Evolutionary conservation across 2,113 vertebrate species (phyloP), one percentile per base, ranked within the genome.

Genomic region (Aldabrachelys gigantea): DNA sequence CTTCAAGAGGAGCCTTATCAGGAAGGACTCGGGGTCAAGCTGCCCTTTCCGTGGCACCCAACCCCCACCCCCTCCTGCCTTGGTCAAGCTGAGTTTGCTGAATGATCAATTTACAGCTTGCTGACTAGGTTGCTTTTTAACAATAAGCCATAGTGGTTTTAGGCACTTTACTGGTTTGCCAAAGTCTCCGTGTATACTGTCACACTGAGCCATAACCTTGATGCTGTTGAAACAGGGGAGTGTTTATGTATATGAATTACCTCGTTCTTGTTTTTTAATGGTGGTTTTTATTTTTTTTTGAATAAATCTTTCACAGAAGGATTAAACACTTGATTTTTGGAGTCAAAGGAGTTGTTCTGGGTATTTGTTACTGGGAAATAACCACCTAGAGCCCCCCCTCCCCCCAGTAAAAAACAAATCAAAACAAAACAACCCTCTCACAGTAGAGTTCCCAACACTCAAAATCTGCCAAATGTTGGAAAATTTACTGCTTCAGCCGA

Each of bases 281-380:
- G 4, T 8, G 38, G 12, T 27, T 76, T 14, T 78, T 29, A 27
- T 41, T 35, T 82, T 50, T 91, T 90, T 9, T 76, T 44, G 7
- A 25, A 92, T 79, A 16, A 52, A 47, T 38, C 69, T 82, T 72
- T 56, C 35, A 21, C 44, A n/a, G 85, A 80, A 92, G 79, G 75
- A 52, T 90, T 24, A 1, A 80, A 44, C 41, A 16, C 35, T 56
- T 69, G 80, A 0, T 0, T 2, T 87, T 41, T 50, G 35, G 72
- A 44, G 75, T 38, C 17, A 10, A 86, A 87, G 54, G 14, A 65
- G 22, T 0, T 0, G 31, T 41, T 49, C 0, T 0, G 53, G 54
- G 79, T 52, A 5, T 10, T 81, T 54, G 82, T 76, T 1, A 1
- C 35, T 69, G 35, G 65, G 65, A 44, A 52, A n/a, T 69, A 47